Evolutionary conservation across 2,113 vertebrate species (phyloP).

Genomic region (Andinoacara biseriatus): DNA sequence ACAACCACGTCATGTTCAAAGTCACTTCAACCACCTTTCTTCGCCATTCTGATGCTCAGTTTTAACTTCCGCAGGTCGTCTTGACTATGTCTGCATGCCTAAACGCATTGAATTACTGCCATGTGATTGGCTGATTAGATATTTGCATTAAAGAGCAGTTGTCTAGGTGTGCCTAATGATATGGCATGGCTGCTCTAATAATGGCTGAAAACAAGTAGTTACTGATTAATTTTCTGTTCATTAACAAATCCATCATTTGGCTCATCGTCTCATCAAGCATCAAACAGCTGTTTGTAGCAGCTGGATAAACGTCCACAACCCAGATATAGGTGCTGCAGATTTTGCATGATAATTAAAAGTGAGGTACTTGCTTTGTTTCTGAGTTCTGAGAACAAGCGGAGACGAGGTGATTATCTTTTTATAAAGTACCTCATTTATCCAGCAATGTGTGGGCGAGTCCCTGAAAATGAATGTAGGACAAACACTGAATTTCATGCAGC

Average conservation of each 20-base stretch:
- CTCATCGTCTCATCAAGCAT: background rate
- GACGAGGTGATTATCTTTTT: constrained; percentile 27
- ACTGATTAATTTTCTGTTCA: background rate
- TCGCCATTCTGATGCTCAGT: background rate
- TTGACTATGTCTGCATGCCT: background rate
- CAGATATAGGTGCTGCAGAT: background rate
- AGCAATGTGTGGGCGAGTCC: constrained; percentile 9
- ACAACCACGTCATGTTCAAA: background rate
- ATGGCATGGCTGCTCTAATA: background rate
- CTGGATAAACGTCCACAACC: background rate
- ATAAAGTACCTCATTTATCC: constrained; percentile 31
- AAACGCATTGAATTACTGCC: background rate
- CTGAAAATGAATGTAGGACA: constrained; percentile 33
- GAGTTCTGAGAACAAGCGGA: background rate
- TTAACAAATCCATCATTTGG: background rate
- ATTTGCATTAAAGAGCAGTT: background rate
- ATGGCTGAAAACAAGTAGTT: background rate
- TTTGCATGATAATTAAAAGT: constrained; percentile 2
- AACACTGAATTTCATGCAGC: constrained; percentile 2
- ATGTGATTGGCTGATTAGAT: background rate
- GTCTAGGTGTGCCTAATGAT: rapidly evolving
- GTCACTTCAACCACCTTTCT: background rate
- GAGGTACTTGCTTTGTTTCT: constrained; percentile 12
- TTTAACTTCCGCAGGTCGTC: background rate
- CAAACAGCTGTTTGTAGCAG: background rate